Conservation (phyloP, 2,888 invertebrate genomes). For the Dryobota labecula region DNA sequence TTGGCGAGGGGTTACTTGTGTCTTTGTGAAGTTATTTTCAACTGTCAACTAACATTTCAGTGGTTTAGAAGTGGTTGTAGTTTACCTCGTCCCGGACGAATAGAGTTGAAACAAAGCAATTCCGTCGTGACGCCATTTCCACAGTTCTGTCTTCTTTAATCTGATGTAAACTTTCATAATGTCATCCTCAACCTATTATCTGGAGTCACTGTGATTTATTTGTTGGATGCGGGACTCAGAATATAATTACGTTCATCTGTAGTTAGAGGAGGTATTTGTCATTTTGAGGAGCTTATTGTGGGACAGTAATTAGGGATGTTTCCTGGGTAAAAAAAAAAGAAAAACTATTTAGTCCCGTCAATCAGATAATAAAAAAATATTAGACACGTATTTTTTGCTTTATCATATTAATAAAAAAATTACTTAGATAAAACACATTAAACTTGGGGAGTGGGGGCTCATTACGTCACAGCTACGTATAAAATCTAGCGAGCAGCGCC, state of each 20-base stretch:
- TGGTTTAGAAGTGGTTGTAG: slow-evolving; percentile 63
- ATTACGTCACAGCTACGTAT: too few relatives aligned
- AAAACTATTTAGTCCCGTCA: too few relatives aligned
- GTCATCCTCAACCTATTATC: slow-evolving; percentile 52
- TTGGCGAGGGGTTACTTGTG: slow-evolving; percentile 6
- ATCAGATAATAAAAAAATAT: too few relatives aligned
- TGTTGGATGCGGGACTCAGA: slow-evolving; percentile 32
- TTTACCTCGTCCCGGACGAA: slow-evolving; percentile 66
- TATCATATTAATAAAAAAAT: too few relatives aligned
- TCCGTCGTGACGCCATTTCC: slow-evolving; percentile 58
- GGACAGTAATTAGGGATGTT: background rate
- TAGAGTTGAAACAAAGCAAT: slow-evolving; percentile 72
- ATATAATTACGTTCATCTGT: slow-evolving; percentile 31
- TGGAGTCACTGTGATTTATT: slow-evolving; percentile 47
- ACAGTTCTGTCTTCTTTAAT: slow-evolving; percentile 57
- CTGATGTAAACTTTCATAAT: slow-evolving; percentile 62
- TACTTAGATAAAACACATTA: too few relatives aligned
- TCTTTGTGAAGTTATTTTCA: slow-evolving; percentile 54
- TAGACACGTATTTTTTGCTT: too few relatives aligned
- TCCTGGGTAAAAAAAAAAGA: too few relatives aligned
- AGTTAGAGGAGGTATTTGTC: slow-evolving; percentile 10
- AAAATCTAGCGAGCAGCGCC: too few relatives aligned
- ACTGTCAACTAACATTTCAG: slow-evolving; percentile 69
- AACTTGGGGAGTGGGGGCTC: too few relatives aligned
- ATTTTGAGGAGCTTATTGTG: slow-evolving; percentile 12